Percentiles rank a stretch among this genome's conserved stretches.
These are phyloP conservation scores for Dasypus novemcinctus DNA, from an alignment of 2,113 vertebrate genomes.

Conservation along the genomic window DNA sequence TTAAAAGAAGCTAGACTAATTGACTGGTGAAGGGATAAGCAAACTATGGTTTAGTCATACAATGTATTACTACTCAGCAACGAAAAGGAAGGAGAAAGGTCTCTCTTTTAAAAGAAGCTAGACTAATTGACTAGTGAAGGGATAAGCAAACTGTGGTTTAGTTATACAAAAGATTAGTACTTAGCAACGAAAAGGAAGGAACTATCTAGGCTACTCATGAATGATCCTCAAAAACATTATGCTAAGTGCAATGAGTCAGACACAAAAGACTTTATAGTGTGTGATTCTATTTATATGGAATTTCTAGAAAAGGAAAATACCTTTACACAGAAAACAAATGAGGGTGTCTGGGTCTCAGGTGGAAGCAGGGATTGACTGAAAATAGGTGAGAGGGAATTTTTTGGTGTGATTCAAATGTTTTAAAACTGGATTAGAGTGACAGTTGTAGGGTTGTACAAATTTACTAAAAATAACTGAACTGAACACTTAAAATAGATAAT, in stretches of 20 bases:
- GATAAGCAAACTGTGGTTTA: neutral
- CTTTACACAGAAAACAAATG: neutral
- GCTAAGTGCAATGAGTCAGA: neutral
- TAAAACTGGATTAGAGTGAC: neutral
- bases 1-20: no score
- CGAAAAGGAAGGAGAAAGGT: no score
- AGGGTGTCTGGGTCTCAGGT: neutral
- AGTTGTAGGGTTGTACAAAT: neutral
- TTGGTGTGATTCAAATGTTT: neutral
- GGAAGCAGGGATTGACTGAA: neutral
- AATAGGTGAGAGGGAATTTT: neutral
- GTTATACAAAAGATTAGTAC: neutral
- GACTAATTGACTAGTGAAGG: no score
- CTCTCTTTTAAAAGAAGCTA: no score
- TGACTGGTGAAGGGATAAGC: no score
- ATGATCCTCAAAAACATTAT: neutral
- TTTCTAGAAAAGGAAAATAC: neutral
- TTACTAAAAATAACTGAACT: neutral
- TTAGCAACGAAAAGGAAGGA: neutral
- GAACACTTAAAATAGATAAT: neutral
- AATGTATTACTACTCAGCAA: no score
- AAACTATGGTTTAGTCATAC: no score
- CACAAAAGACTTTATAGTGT: neutral
- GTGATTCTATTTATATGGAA: neutral
- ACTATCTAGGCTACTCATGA: neutral